Base-by-base conservation (phyloP, 1,140 invertebrate species). In the Artemia franciscana region DNA sequence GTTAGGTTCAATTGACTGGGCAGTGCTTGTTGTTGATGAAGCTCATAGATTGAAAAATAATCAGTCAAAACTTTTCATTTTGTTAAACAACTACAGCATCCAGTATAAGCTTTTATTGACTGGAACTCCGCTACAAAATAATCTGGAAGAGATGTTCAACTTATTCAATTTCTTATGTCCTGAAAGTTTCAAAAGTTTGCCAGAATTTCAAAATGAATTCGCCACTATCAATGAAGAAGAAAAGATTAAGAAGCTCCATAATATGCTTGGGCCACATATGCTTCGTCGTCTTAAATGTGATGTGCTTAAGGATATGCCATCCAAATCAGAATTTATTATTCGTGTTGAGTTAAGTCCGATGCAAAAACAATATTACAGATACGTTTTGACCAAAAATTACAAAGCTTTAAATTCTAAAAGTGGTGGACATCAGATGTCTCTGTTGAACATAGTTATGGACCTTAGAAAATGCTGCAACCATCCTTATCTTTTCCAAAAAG, bases 351-450 rank as follows among this genome's bases (percentile, higher is more conserved):
- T 99, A 25, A 93, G 91, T n/a, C 86, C 91, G 0, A 89, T 99
- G 86, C 96, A 99, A 71, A 98, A 98, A 79, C 98, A 99, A 76
- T 99, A 97, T 73, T 99, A 99, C 75, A 98, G 98, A 74, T 98
- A 94, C 69, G 98, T 99, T 70, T 76, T 99, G 63, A 98, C 96
- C 0, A 80, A 92, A 63, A 99, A 99, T 73, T 99, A 92, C 70
- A 93, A 97, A 72, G 95, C 95, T 18, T 74, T 99, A 26, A 98
- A 97, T 76, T 85, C 91, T 0, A 92, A 91, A 72, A 88, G 89
- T 65, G 93, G 92, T 64, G 91, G 91, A 4, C 88, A 92, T 66
- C 85, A 91, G 66, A 91, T 97, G 3, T 98, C 95, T 0, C 75
- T 99, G 24, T 78, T 99, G 9, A 99, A 99, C 72, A 94, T 99